These are phyloP conservation scores for Ophiodon elongatus DNA, from an alignment of 2,113 vertebrate species.

Conservation along the genomic window DNA sequence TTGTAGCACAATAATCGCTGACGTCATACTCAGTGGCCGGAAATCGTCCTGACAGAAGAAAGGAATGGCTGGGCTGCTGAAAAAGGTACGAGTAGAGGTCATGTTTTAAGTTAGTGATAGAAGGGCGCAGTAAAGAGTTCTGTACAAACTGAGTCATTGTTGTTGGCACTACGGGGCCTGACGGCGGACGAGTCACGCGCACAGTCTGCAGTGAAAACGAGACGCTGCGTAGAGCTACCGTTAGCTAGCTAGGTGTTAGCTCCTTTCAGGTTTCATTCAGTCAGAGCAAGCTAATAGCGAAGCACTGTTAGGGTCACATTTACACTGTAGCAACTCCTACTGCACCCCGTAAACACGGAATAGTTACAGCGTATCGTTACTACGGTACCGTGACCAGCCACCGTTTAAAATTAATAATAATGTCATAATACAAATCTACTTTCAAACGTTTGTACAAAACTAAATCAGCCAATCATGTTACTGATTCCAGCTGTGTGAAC, in stretches of 20 bases:
- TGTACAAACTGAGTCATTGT: not conserved
- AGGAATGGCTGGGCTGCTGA: slow-evolving; percentile 82
- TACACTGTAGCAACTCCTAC: not conserved
- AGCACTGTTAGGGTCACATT: no score
- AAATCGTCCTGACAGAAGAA: not conserved
- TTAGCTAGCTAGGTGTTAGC: not conserved
- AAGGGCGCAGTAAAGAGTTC: accelerated
- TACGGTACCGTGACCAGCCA: not conserved
- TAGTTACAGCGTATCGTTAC: not conserved
- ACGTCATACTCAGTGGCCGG: slow-evolving; percentile 61
- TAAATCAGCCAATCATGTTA: no score
- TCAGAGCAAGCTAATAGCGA: no score
- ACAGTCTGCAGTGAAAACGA: not conserved
- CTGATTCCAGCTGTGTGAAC: no score
- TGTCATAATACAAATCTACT: no score
- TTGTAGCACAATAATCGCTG: not conserved
- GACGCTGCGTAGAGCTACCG: not conserved
- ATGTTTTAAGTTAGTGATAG: slow-evolving; percentile 7
- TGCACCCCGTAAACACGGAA: not conserved
- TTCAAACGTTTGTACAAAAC: no score
- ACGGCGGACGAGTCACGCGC: no score
- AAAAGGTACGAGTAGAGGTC: slow-evolving; percentile 85
- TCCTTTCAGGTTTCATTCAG: no score
- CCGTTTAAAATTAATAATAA: not conserved
- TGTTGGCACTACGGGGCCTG: accelerated